Evolutionary conservation across 2,888 invertebrate species (phyloP), one percentile per base, ranked within the genome.

Genomic region (Pollenia griseotomentosa): DNA sequence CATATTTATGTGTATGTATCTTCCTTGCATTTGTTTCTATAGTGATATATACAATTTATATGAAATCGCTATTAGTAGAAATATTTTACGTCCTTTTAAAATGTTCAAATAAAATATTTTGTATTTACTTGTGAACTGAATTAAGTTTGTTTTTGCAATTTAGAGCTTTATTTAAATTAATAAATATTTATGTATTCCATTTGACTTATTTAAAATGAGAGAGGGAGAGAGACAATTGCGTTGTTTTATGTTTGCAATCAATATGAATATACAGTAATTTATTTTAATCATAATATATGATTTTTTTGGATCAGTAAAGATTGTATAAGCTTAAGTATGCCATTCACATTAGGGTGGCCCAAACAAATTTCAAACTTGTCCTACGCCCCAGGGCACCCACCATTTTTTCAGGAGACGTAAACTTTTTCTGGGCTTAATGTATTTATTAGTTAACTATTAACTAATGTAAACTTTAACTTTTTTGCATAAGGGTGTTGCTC

Each of bases 131-230:
- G 19, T 19, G 19, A 19, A 1, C 1, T 19, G 19, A 19, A 9
- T 68, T 14, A 59, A 79, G 59, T 70, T 61, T 79, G 51, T 79
- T 74, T 51, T 1, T 51, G 14, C 11, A 23, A 74, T 74, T 82
- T 68, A 75, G 82, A 59, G 82, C 51, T 53, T 68, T 59, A 74
- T 80, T 80, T 80, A 46, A 46, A 55, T 80, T 75, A 75, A 75
- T 82, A 74, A 75, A 75, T 66, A 68, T 68, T 75, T 68, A 75
- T 74, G 59, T 59, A 14, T 57, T 55, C 65, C 11, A 66, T 51
- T 63, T 82, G 53, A 53, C 75, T 74, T 66, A 63, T 59, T 57
- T 42, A 57, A 73, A 74, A 74, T 75, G 19, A 19, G 19, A 19
- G 19, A 19, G 19, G 19, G 19, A 19, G 2, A 2, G 19, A 19